Base-by-base conservation (phyloP, 2,113 vertebrate species). In the Atlantisia rogersi region DNA sequence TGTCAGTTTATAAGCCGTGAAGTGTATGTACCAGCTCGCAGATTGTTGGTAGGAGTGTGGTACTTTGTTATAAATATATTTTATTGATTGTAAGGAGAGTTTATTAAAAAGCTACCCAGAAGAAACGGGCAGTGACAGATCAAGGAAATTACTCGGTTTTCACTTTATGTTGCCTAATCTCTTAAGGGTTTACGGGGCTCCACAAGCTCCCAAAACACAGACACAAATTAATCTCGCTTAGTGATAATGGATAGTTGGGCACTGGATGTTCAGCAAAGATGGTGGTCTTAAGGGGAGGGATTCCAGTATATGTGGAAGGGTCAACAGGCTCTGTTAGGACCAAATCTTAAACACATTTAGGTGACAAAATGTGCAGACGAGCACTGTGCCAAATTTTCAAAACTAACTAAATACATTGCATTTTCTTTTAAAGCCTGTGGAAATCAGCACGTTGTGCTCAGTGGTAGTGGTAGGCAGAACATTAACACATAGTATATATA, bases 21-120 rank as follows among this genome's bases (percentile, higher is more conserved):
- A 96, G 92, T 92, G 76, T 86, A 90, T 95, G 95, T 94, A 95
- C 90, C 92, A 96, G 94, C 95, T 95, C 4, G 7, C 92, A 95
- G 93, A 96, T 93, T 96, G 93, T 93, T 92, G 90, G 93, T 97
- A 96, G 96, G 95, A 97, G 95, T 96, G 92, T 90, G 92, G 94
- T 93, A 88, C 83, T 96, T 96, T 63, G 46, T 93, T 95, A 96
- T 77, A 97, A 96, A 96, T 96, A 91, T 74, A 93, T 96, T 95
- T 96, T 96, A 95, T 96, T 93, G 85, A 90, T 96, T 97, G 88
- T 92, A 92, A 93, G 86, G 58, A 94, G 85, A 64, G 93, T 93
- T 94, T 96, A 92, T 95, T 93, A 78, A 96, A 94, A 94, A 78
- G 32, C 82, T 86, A 83, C 26, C 62, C 64, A 58, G 73, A 86